A percentile compares a stretch with the other conserved stretches of the same genome.
These are phyloP conservation scores for Isurus oxyrinchus DNA, from an alignment of 2,113 vertebrate genomes.

Conservation along the genomic window DNA sequence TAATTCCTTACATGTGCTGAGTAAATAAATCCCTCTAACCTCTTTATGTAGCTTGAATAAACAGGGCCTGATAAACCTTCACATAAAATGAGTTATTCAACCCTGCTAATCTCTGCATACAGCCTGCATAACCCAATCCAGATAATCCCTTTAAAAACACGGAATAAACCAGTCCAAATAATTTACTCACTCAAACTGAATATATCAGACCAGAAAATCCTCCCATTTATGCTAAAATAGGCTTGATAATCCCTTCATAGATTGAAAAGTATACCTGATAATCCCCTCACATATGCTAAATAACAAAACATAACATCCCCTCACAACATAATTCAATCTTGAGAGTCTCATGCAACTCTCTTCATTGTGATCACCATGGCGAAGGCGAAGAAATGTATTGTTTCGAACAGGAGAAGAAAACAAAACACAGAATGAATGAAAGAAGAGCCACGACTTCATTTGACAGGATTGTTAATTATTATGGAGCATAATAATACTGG, in stretches of 20 bases:
- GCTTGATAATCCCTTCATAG: background rate
- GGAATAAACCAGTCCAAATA: background rate
- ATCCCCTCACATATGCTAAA: background rate
- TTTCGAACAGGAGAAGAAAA: background rate
- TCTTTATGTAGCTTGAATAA: background rate
- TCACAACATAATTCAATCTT: background rate
- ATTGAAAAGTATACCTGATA: background rate
- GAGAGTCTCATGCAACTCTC: background rate
- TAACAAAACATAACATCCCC: background rate
- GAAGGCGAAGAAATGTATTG: background rate
- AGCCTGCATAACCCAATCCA: background rate
- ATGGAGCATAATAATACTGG: background rate
- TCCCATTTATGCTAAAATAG: background rate
- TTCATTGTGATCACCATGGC: background rate
- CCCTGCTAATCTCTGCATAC: background rate
- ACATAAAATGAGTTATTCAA: background rate
- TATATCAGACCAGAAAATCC: background rate
- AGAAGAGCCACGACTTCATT: background rate
- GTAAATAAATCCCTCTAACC: background rate
- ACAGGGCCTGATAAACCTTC: background rate
- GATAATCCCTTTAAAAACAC: background rate
- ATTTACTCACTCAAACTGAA: background rate
- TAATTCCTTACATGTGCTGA: background rate
- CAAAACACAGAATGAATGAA: background rate
- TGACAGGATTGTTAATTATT: background rate